Base-by-base conservation (phyloP, 2,113 vertebrate species). In the Lampris incognitus region DNA sequence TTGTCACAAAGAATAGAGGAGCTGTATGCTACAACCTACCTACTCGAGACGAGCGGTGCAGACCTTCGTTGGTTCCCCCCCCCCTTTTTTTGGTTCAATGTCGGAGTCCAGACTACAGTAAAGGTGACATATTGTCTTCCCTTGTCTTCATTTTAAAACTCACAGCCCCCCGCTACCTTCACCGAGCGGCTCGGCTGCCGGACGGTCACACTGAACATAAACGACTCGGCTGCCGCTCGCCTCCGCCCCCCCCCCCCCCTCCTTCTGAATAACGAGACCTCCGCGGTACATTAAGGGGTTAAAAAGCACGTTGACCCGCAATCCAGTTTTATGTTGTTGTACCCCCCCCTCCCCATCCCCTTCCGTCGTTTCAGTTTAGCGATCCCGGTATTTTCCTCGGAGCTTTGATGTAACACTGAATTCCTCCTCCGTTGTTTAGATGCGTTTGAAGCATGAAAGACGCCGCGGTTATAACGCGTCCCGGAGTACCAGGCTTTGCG, bases 401-500 rank as follows among this genome's bases (percentile, higher is more conserved):
- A 36, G 1, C 68, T 3, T 6, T 66, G 10, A 13, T n/a, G 3
- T 46, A 44, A 58, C 36, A 51, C 6, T 52, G 6, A 6, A 11
- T 3, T 36, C 61, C 52, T 77, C 60, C n/a, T 62, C 67, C 51
- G 63, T 57, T 37, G 68, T 70, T 56, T 68, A 46, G 11, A 78
- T 38, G 46, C 66, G 5, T 72, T 72, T 55, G 66, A 65, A 86
- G 86, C 85, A 70, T 86, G 83, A 88, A 79, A 85, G 84, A 84
- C 88, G 58, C 82, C 64, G 78, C 67, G 76, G 76, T 85, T 81
- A 74, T 82, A 78, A 86, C 82, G 63, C 85, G 24, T 24, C 83
- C 71, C 46, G 63, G 68, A 91, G 87, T 83, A 91, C 71, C 75
- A 81, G 83, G 90, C 89, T 92, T 89, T 91, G 89, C 90, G 74